Percentiles rank a stretch among this genome's conserved stretches.
Evolutionary conservation across 2,888 invertebrate genomes (phyloP).

Genomic region (Escarpia spicata): DNA sequence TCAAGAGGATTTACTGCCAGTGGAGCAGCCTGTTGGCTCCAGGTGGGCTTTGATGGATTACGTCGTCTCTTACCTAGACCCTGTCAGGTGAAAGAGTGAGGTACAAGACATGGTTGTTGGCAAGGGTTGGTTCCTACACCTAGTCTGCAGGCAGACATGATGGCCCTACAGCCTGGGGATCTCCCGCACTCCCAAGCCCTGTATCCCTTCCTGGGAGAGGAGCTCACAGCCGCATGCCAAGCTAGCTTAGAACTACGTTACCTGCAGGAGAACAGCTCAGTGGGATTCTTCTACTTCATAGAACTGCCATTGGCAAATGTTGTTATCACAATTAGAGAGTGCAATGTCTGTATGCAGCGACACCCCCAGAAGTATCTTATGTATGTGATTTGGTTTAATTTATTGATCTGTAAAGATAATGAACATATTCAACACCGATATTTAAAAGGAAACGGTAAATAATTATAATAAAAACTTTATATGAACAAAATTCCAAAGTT

Average conservation of each 20-base stretch:
- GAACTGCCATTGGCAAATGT: background rate
- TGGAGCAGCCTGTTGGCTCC: background rate
- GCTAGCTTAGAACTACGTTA: background rate
- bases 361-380: no score
- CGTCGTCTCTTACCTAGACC: background rate
- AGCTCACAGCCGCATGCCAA: background rate
- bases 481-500: no score
- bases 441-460: no score
- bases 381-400: no score
- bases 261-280: background rate
- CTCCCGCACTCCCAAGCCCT: background rate
- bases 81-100: background rate
- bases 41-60: background rate
- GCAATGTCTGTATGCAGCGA: background rate
- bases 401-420: no score
- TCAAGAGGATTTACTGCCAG: background rate
- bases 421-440: no score
- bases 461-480: no score
- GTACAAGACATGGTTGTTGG: background rate
- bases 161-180: background rate
- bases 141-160: background rate
- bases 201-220: background rate
- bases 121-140: background rate
- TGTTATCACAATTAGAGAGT: background rate
- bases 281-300: background rate